A percentile compares a stretch with the other conserved stretches of the same genome.
These are phyloP conservation scores for Gadus macrocephalus DNA, from an alignment of 2,113 vertebrate genomes.

Conservation along the genomic window DNA sequence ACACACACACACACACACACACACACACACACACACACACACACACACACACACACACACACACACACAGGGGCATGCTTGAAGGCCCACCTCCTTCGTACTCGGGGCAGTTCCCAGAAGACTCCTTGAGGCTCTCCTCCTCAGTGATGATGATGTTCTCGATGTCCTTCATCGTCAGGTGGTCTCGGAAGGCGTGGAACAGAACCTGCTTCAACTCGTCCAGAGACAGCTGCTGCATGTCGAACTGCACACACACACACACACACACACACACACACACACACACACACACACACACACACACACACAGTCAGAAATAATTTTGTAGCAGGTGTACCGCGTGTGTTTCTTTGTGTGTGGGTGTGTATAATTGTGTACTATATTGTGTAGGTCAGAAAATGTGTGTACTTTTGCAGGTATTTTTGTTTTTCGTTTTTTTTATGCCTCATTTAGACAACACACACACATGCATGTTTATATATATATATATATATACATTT, in stretches of 20 bases:
- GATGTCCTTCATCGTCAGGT: slow-evolving; percentile 98
- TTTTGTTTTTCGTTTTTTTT: too few species aligned
- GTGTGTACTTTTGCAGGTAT: not conserved
- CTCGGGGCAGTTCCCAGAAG: slow-evolving; percentile 93
- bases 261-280: slow-evolving; percentile 27
- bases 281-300: slow-evolving; percentile 7
- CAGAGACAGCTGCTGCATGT: slow-evolving; percentile 87
- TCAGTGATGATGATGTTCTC: slow-evolving; percentile 98
- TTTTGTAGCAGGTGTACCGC: not conserved
- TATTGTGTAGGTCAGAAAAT: not conserved
- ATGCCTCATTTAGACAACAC: too few species aligned
- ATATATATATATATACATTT: too few species aligned
- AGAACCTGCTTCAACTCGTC: slow-evolving; percentile 98
- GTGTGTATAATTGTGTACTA: not conserved
- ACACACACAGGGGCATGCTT: not conserved
- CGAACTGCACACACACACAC: slow-evolving; percentile 62
- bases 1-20: too few species aligned
- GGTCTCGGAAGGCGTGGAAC: slow-evolving; percentile 95
- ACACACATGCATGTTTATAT: too few species aligned
- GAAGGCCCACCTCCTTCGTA: slow-evolving; percentile 83
- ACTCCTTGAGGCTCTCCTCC: slow-evolving; percentile 96
- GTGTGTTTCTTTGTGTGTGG: not conserved
- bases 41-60: too few species aligned
- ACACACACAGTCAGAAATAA: not conserved
- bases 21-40: too few species aligned